Conservation (phyloP, 2,113 vertebrate species). For the Scophthalmus maximus region DNA sequence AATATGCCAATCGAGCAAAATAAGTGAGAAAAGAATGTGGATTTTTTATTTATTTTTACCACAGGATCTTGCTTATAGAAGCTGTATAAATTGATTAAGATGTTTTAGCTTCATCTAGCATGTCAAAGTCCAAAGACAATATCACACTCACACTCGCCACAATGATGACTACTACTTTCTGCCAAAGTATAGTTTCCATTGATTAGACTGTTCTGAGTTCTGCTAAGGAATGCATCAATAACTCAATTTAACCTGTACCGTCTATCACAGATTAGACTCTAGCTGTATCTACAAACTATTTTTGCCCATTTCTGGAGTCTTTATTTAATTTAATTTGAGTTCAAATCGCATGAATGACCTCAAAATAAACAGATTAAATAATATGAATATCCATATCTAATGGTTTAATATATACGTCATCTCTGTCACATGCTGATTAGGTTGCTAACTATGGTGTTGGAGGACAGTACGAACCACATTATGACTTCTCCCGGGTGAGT, state of each 20-base stretch:
- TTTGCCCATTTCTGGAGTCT: background rate
- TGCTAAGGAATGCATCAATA: background rate
- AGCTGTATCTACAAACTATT: background rate
- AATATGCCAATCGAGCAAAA: background rate
- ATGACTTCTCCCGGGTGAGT: conserved; percentile 98
- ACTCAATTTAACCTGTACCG: background rate
- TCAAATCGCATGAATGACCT: no score
- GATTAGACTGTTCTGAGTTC: background rate
- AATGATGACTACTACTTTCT: background rate
- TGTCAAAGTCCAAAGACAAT: background rate
- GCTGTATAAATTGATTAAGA: background rate
- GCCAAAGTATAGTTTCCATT: background rate
- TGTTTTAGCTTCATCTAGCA: background rate
- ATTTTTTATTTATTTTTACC: no score
- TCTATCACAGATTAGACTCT: background rate
- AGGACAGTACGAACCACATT: conserved; percentile 98
- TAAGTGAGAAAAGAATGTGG: no score
- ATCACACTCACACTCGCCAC: background rate
- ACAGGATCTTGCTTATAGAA: no score
- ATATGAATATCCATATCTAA: no score
- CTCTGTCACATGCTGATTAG: conserved; percentile 73
- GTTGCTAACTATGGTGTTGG: conserved; percentile 98
- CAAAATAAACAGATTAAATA: no score
- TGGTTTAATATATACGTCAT: background rate
- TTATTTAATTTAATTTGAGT: no score